phyloP scores from a whole-genome alignment of 2,888 invertebrate genomes.

The Calliopum simillimum region DNA sequence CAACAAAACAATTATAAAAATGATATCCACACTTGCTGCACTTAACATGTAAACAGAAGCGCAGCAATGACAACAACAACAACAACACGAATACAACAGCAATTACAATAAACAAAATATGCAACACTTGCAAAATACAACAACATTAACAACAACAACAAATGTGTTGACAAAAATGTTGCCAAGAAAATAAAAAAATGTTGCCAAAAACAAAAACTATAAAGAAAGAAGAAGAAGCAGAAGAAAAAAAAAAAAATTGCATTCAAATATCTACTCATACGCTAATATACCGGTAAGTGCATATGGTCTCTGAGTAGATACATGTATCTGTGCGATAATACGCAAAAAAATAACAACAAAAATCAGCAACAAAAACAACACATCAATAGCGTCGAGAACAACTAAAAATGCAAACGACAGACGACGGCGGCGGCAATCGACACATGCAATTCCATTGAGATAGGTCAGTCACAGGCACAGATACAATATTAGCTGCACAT shows the following conservation, averaged over 20 bases:
- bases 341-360: constrained; percentile 8
- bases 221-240: neutral
- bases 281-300: constrained; percentile 30
- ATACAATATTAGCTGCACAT: neutral
- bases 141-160: constrained; percentile 10
- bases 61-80: constrained; percentile 41
- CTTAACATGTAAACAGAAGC: constrained; percentile 14
- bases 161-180: constrained; percentile 19
- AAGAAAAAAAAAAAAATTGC: constrained; percentile 9
- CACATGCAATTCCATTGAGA: constrained; percentile 61
- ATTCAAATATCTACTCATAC: neutral
- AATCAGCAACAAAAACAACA: constrained; percentile 12
- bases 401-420: constrained; percentile 46
- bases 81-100: constrained; percentile 1
- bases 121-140: neutral
- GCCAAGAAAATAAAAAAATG: constrained; percentile 13
- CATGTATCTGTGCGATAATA: neutral
- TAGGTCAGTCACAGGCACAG: constrained; percentile 58
- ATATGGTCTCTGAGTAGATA: constrained; percentile 30
- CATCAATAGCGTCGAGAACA: constrained; percentile 41
- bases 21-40: neutral
- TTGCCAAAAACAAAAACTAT: neutral
- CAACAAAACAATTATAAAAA: neutral
- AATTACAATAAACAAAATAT: constrained; percentile 3
- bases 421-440: neutral